Evolutionary conservation across 2,113 vertebrate genomes (phyloP).

Genomic region (Hippocampus guttulatus): DNA sequence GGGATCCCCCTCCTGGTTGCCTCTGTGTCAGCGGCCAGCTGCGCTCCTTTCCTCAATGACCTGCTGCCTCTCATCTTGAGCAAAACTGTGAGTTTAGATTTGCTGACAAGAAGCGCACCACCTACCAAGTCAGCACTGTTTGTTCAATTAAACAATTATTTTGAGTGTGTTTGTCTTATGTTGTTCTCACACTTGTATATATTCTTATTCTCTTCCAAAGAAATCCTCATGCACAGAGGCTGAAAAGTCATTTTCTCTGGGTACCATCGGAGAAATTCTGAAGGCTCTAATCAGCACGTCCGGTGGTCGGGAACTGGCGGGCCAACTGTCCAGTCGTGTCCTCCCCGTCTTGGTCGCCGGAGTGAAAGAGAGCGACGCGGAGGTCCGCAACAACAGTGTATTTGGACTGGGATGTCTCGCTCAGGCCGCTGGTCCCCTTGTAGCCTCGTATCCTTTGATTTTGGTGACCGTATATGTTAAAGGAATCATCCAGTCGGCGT

Average conservation of each 20-base stretch:
- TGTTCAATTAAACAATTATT: too few species aligned
- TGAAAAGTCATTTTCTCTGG: constrained; percentile 83
- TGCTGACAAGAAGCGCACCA: neutral
- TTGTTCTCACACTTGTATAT: neutral
- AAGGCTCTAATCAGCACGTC: constrained; percentile 64
- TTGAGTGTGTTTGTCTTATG: too few species aligned
- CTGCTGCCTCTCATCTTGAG: constrained; percentile 81
- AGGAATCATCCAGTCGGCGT: too few species aligned
- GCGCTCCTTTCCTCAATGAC: constrained; percentile 80
- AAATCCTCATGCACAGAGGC: constrained; percentile 78
- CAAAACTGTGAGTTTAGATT: constrained; percentile 71
- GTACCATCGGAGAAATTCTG: constrained; percentile 78
- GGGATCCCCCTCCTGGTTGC: constrained; percentile 79
- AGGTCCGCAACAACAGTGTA: constrained; percentile 85
- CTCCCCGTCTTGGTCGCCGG: constrained; percentile 74
- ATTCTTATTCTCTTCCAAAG: constrained; percentile 49
- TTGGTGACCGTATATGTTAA: too few species aligned
- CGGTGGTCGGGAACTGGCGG: constrained; percentile 58
- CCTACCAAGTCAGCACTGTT: too few species aligned
- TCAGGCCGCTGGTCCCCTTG: constrained; percentile 72
- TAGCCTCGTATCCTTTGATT: constrained; percentile 70
- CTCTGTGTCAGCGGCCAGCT: constrained; percentile 73
- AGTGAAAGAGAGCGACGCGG: constrained; percentile 71
- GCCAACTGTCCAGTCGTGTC: constrained; percentile 75
- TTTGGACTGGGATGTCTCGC: constrained; percentile 83